Percentiles rank a stretch among this genome's conserved stretches.
These are phyloP conservation scores for Leucophora obtusa DNA, from an alignment of 2,888 invertebrate species.

Conservation along the genomic window DNA sequence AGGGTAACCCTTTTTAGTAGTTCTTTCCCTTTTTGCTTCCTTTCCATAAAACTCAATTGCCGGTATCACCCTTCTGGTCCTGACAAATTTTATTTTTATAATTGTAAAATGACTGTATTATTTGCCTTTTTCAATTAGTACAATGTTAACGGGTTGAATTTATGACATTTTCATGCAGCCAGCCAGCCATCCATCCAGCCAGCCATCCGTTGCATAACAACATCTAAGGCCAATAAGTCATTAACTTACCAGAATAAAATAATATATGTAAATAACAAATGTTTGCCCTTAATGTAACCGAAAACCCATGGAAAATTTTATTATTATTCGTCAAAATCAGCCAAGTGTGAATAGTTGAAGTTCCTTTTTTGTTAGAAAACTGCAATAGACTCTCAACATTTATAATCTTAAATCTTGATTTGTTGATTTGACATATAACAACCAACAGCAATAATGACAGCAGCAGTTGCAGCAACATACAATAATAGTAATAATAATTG, in stretches of 20 bases:
- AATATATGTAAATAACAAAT: not conserved
- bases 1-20: no score
- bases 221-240: not conserved
- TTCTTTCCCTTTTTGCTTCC: no score
- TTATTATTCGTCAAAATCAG: constrained; percentile 6
- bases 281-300: constrained; percentile 9
- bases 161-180: not conserved
- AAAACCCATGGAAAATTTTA: not conserved
- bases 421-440: not conserved
- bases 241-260: not conserved
- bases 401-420: constrained; percentile 2
- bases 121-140: no score
- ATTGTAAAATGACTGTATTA: no score
- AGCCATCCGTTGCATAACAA: not conserved
- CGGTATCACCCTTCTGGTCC: no score
- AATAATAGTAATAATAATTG: not conserved
- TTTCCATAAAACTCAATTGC: no score
- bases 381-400: not conserved
- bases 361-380: not conserved
- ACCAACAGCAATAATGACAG: not conserved
- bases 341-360: constrained; percentile 11
- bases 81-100: no score
- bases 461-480: not conserved
- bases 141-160: not conserved
- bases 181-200: no score